Percentiles rank a stretch among this genome's conserved stretches.
phyloP scores from a whole-genome alignment of 1,140 invertebrate genomes.

The Sogatella furcifera region DNA sequence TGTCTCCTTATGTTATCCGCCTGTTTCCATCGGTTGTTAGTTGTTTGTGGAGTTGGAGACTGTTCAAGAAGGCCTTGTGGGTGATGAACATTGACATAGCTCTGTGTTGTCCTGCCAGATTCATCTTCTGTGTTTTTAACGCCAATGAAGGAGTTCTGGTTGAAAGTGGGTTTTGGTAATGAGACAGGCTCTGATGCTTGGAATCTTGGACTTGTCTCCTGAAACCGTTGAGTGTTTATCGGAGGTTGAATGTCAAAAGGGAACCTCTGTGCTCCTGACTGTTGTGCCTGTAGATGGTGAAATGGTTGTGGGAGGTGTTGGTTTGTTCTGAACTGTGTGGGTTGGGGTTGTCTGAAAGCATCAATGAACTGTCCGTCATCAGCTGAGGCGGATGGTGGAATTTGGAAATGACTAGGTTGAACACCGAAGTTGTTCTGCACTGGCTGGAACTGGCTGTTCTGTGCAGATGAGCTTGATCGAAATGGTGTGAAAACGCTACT shows the following conservation, averaged over 20 bases:
- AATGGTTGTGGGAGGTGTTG: conserved; percentile 23
- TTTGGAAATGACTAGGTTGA: conserved; percentile 7
- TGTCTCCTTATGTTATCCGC: neutral
- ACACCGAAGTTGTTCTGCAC: conserved; percentile 1
- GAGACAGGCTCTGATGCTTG: neutral
- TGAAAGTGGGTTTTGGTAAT: conserved; percentile 11
- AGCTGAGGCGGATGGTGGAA: neutral
- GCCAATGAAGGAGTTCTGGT: conserved; percentile 14
- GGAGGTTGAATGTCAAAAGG: neutral
- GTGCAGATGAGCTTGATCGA: conserved; percentile 3
- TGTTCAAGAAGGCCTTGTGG: conserved; percentile 19
- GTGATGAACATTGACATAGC: conserved; percentile 12
- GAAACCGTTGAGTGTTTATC: neutral
- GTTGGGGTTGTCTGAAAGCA: neutral
- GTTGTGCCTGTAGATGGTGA: conserved; percentile 12
- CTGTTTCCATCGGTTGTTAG: conserved; percentile 18
- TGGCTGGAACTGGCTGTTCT: conserved; percentile 3
- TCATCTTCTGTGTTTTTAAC: conserved; percentile 10
- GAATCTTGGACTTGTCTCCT: neutral
- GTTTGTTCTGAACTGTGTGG: conserved; percentile 18
- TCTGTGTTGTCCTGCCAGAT: conserved; percentile 12
- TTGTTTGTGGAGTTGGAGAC: neutral
- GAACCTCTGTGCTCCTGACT: conserved; percentile 3
- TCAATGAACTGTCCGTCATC: neutral
- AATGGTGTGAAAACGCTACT: conserved; percentile 16